Percentiles rank a stretch among this genome's conserved stretches.
Conservation (phyloP, 2,797 vertebrate species). For the Bradypus variegatus region DNA sequence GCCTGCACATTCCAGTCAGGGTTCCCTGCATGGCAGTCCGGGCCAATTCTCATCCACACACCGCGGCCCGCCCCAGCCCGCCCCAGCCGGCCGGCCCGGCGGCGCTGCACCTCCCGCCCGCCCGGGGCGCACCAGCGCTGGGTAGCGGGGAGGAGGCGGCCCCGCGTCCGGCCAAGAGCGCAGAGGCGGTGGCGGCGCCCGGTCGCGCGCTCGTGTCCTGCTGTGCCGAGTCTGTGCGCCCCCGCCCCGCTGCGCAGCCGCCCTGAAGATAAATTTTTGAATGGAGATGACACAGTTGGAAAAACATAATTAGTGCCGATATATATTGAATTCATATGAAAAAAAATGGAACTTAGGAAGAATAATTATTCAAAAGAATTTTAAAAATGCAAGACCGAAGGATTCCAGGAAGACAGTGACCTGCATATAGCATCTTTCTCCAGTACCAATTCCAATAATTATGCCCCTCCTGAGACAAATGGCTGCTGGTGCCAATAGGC, state of each 20-base stretch:
- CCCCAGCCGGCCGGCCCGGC: no score
- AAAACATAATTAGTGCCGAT: not conserved
- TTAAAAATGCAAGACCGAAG: not conserved
- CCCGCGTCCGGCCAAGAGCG: no score
- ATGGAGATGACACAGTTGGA: not conserved
- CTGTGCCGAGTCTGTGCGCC: no score
- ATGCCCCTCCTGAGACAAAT: not conserved
- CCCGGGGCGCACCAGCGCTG: no score
- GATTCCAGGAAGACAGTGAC: not conserved
- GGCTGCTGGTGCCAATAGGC: not conserved
- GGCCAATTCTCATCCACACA: no score
- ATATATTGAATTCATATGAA: not conserved
- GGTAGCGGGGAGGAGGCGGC: no score
- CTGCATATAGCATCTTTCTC: not conserved
- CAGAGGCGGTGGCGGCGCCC: no score
- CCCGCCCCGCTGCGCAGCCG: no score
- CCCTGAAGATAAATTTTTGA: not conserved
- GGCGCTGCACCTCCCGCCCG: no score
- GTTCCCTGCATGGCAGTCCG: conserved; percentile 71
- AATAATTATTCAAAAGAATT: not conserved
- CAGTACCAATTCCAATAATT: not conserved
- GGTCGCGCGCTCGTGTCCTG: no score
- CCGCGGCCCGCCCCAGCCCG: no score
- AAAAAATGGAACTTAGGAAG: not conserved
- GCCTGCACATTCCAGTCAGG: conserved; percentile 94